Evolutionary conservation across 2,113 vertebrate species (phyloP), one percentile per base, ranked within the genome.

Genomic region (Amblyopsis rosae): DNA sequence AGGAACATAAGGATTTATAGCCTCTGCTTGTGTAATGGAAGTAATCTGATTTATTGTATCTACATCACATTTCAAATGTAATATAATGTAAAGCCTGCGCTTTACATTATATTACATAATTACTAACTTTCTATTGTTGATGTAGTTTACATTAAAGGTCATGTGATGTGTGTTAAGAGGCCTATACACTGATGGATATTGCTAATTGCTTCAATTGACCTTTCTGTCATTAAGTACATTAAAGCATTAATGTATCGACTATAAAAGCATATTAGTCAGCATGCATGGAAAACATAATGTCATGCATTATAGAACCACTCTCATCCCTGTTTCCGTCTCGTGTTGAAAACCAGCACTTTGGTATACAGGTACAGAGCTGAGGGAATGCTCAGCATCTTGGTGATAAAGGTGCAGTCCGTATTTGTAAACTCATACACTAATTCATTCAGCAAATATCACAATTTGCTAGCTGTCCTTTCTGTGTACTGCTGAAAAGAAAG

Each of bases 191-290:
- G 83, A 84, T 79, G 49, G 73, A 81, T 74, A 57, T 35, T 33
- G 7, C 57, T 71, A 78, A 79, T 86, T 80, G 67, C 62, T 60
- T 73, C 7, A 16, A 1, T 48, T 65, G 82, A 82, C 80, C 80
- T 59, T 47, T 10, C 46, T 60, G 19, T 73, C 82, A 76, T 79
- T 82, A 75, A 75, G 73, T 65, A 76, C 65, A 63, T 58, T 32
- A 58, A 32, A 12, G 10, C 69, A 62, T 82, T 67, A 50, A 54
- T 74, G 75, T 67, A 17, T 65, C 9, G 54, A 71, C 77, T 75
- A 61, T 65, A 62, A 82, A 83, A 73, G 73, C 68, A 46, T 65
- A 83, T 67, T 73, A 55, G 65, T 55, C 3, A 53, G 61, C 57
- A 15, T 56, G 65, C 0, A 2, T 46, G 66, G 62, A 32, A 73